These are phyloP conservation scores for Hermatobates lingyangjiaoensis DNA, from an alignment of 1,140 invertebrate species.

Conservation along the genomic window DNA sequence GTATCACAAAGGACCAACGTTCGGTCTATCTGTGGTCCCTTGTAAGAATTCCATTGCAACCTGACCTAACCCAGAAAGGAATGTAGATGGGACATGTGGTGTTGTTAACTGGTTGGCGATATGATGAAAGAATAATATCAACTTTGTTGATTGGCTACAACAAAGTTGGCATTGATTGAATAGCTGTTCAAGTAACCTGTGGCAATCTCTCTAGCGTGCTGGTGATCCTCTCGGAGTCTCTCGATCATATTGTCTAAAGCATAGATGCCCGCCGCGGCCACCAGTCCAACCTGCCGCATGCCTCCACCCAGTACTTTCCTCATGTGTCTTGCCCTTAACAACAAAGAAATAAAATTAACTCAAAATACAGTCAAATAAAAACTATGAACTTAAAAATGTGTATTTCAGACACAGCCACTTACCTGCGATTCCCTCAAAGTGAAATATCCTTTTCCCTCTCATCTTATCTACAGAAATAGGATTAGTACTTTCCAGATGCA, in stretches of 20 bases:
- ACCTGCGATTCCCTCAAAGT: too few species aligned
- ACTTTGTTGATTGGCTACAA: background rate
- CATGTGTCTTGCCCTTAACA: slow-evolving; percentile 51
- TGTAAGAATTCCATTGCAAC: too few species aligned
- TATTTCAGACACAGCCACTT: too few species aligned
- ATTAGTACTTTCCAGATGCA: too few species aligned
- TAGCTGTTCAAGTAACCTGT: too few species aligned
- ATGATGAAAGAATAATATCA: slow-evolving; percentile 13
- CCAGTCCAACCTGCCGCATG: slow-evolving; percentile 73
- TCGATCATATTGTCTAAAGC: slow-evolving; percentile 57
- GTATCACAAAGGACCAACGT: too few species aligned
- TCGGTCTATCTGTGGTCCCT: too few species aligned
- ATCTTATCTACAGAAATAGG: too few species aligned
- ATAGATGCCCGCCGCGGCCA: slow-evolving; percentile 73
- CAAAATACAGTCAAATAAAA: too few species aligned
- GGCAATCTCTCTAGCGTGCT: slow-evolving; percentile 43
- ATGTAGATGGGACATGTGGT: background rate
- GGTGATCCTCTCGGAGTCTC: slow-evolving; percentile 52
- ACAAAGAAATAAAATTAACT: too few species aligned
- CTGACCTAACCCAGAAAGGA: slow-evolving; percentile 6
- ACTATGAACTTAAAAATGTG: too few species aligned
- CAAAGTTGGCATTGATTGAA: background rate
- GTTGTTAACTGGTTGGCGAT: slow-evolving; percentile 3
- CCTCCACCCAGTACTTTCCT: slow-evolving; percentile 80
- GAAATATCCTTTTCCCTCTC: too few species aligned